Conservation (phyloP, 1,140 invertebrate species). For the Pinna nobilis region DNA sequence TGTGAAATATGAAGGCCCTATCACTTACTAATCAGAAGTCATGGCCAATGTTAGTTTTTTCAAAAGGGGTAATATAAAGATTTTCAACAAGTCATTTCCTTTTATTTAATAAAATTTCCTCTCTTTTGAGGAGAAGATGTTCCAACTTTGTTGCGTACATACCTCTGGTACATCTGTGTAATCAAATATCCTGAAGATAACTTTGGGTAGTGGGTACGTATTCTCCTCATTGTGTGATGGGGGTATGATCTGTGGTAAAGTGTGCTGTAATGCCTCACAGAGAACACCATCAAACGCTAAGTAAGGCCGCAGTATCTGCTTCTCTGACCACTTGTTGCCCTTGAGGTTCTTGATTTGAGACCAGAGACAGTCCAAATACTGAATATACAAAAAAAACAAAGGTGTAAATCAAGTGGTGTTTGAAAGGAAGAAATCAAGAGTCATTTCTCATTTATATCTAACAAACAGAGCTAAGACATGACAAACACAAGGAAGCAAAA, state of each 20-base stretch:
- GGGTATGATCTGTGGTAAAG: conserved; percentile 90
- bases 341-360: conserved; percentile 94
- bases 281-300: conserved; percentile 95
- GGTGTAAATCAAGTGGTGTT: neutral
- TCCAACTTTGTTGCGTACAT: conserved; percentile 10
- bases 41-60: too few relatives aligned
- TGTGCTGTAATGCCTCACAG: conserved; percentile 95
- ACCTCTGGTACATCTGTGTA: conserved; percentile 98
- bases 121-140: too few relatives aligned
- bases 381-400: conserved; percentile 27
- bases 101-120: too few relatives aligned
- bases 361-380: conserved; percentile 97
- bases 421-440: too few relatives aligned
- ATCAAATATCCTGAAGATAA: conserved; percentile 88
- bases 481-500: too few relatives aligned
- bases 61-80: too few relatives aligned
- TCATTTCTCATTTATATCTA: too few relatives aligned
- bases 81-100: too few relatives aligned
- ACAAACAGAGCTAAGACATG: too few relatives aligned
- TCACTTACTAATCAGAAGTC: too few relatives aligned
- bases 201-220: conserved; percentile 87
- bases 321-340: conserved; percentile 97
- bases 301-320: conserved; percentile 96
- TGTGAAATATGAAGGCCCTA: too few relatives aligned
- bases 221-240: conserved; percentile 93